Percentiles rank a stretch among this genome's conserved stretches.
These are phyloP conservation scores for Loripinus fragilis DNA, from an alignment of 2,888 invertebrate genomes.

Conservation along the genomic window DNA sequence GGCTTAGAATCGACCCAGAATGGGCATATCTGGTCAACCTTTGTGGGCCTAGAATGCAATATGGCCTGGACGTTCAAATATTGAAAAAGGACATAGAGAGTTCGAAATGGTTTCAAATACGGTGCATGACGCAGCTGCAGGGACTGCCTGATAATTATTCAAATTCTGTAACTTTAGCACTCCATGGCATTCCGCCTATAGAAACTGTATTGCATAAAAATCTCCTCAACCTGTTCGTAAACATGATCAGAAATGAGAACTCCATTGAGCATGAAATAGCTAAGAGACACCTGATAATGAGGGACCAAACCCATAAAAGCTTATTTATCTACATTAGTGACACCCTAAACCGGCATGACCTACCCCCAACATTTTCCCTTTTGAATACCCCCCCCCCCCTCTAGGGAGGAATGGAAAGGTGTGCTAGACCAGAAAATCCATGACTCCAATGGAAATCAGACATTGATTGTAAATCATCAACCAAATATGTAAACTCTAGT, in stretches of 20 bases:
- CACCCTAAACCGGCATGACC: not conserved
- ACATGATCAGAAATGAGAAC: not conserved
- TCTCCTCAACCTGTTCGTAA: not conserved
- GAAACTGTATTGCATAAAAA: not conserved
- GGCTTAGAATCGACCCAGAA: not conserved
- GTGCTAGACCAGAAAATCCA: no score
- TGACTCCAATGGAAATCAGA: not conserved
- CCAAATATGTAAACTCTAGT: not conserved
- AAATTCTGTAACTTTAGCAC: not conserved
- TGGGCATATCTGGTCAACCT: not conserved
- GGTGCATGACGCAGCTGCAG: not conserved
- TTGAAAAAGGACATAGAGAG: not conserved
- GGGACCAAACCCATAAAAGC: not conserved
- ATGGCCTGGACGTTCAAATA: not conserved
- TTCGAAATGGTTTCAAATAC: not conserved
- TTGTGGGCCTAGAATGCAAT: not conserved
- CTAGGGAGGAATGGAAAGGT: no score
- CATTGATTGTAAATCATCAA: not conserved
- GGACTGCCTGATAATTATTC: conserved; percentile 7
- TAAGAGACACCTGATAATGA: not conserved
- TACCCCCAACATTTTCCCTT: no score
- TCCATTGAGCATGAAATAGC: not conserved
- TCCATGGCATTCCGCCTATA: not conserved
- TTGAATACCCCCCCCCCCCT: no score
- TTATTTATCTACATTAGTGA: not conserved